Evolutionary conservation across 2,888 invertebrate genomes (phyloP).

Genomic region (Empis livida): DNA sequence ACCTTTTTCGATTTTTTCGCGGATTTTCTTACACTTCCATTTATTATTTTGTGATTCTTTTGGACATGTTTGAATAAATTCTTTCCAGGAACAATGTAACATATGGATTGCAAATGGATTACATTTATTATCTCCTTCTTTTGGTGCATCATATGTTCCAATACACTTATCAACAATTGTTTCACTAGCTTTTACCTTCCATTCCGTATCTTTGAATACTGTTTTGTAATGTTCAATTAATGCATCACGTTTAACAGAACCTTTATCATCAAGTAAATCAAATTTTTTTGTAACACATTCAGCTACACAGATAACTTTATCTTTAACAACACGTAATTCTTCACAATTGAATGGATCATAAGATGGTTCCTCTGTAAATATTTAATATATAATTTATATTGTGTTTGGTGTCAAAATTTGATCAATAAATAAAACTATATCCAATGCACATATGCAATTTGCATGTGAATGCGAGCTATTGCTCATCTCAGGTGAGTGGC

Average conservation of each 20-base stretch:
- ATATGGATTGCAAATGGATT: constrained; percentile 15
- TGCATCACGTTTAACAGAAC: constrained; percentile 15
- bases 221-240: constrained; percentile 12
- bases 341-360: constrained; percentile 20
- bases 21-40: constrained; percentile 17
- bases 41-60: constrained; percentile 16
- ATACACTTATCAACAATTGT: constrained; percentile 17
- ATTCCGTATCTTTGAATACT: constrained; percentile 13
- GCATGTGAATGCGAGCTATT: too few relatives aligned
- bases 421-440: too few relatives aligned
- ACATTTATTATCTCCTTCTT: constrained; percentile 11
- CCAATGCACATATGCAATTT: too few relatives aligned
- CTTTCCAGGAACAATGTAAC: constrained; percentile 17
- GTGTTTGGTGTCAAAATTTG: too few relatives aligned
- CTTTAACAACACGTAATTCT: constrained; percentile 15
- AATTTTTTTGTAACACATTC: constrained; percentile 18
- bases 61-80: constrained; percentile 18
- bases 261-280: constrained; percentile 13
- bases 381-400: too few relatives aligned
- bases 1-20: constrained; percentile 15
- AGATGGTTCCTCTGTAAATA: constrained; percentile 10
- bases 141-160: constrained; percentile 10
- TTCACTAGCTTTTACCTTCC: constrained; percentile 15
- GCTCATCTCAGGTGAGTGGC: too few relatives aligned
- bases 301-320: constrained; percentile 15